Evolutionary conservation across 2,113 vertebrate species (phyloP), one percentile per base, ranked within the genome.

Genomic region (Oenanthe melanoleuca): DNA sequence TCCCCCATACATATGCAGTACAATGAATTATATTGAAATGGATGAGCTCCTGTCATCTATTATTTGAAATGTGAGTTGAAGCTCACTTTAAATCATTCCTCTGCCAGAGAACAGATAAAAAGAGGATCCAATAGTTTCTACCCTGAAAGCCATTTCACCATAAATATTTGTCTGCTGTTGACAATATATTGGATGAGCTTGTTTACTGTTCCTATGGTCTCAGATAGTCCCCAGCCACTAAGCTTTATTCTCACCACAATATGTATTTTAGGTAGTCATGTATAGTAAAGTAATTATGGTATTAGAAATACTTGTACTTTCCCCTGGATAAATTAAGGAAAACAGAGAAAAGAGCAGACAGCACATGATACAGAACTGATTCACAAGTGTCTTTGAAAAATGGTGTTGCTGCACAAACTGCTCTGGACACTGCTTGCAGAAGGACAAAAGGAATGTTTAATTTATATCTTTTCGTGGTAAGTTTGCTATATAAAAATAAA

Each of bases 41-140:
- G 91, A 93, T 92, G 90, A 96, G 88, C 69, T 93, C 61, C 80
- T 94, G 92, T 86, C 94, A 96, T 59, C 92, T 88, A 73, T 89
- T 96, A 88, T 93, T 94, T 95, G 95, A 96, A 92, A 96, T 89
- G 89, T 56, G 95, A 93, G 72, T 67, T 88, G 82, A 96, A 33
- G 61, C 69, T 93, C 88, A 53, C 60, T 94, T 94, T 93, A 93
- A 94, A 95, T 95, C 93, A 92, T 66, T 78, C 28, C 17, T 78
- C 80, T 95, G 86, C 82, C 72, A 93, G 52, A 61, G n/a, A 90
- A 77, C 11, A 94, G 82, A 95, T 67, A 47, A 93, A 92, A 80
- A 56, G 33, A 92, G 28, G 40, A 86, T 50, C 56, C 86, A 80
- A 67, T 61, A 83, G 80, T 92, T 96, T 93, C 72, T 52, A 74